Evolutionary conservation across 2,888 invertebrate species (phyloP).

Genomic region (Cactoblastis cactorum): DNA sequence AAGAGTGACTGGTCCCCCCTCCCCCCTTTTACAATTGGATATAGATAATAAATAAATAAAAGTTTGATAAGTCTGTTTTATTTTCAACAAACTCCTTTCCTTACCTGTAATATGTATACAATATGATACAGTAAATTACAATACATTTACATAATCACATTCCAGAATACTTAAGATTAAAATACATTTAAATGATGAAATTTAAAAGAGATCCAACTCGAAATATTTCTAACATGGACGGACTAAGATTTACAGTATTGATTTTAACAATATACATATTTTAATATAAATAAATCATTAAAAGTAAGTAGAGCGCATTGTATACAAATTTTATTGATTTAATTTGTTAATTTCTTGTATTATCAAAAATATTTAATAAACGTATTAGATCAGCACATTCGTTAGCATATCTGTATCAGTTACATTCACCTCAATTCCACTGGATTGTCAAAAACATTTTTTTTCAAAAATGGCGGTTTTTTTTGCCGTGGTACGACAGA

Average conservation of each 20-base stretch:
- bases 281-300: background rate
- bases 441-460: too few relatives aligned
- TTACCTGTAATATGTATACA: conserved; percentile 46
- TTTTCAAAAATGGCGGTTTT: too few relatives aligned
- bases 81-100: conserved; percentile 30
- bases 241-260: conserved; percentile 33
- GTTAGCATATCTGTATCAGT: too few relatives aligned
- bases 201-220: conserved; percentile 18
- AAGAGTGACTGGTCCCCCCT: conserved; percentile 74
- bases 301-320: too few relatives aligned
- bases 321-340: too few relatives aligned
- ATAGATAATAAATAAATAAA: conserved; percentile 76
- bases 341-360: too few relatives aligned
- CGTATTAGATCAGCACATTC: too few relatives aligned
- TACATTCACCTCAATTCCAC: too few relatives aligned
- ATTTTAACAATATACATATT: conserved; percentile 23
- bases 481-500: too few relatives aligned
- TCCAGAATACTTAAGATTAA: conserved; percentile 16
- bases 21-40: conserved; percentile 76
- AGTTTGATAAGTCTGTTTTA: conserved; percentile 64
- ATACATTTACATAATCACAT: conserved; percentile 21
- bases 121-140: conserved; percentile 53
- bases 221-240: conserved; percentile 31
- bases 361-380: too few relatives aligned
- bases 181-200: conserved; percentile 16